Evolutionary conservation across 2,797 vertebrate genomes (phyloP).

Genomic region (Aulostomus chinensis): DNA sequence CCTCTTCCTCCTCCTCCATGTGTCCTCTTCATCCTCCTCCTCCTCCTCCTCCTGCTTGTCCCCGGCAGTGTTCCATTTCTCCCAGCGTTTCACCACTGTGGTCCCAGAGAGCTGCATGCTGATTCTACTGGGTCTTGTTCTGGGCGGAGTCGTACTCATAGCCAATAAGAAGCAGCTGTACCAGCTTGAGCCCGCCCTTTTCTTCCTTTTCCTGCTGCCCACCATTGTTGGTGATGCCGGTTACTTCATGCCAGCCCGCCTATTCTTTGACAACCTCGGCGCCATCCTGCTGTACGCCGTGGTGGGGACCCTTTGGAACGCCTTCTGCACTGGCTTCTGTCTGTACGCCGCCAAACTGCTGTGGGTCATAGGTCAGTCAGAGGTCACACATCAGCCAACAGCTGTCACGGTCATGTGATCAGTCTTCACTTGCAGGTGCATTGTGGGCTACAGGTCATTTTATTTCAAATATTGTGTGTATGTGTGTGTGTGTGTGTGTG

Average conservation of each 20-base stretch:
- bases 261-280: constrained; percentile 95
- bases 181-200: constrained; percentile 93
- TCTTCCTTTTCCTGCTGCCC: constrained; percentile 95
- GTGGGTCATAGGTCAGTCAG: constrained; percentile 87
- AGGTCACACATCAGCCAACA: too few relatives aligned
- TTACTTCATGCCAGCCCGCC: constrained; percentile 94
- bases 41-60: neutral
- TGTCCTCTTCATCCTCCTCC: too few relatives aligned
- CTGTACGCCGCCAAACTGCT: constrained; percentile 87
- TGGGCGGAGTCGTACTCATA: constrained; percentile 90
- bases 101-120: constrained; percentile 95
- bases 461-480: constrained; percentile 4
- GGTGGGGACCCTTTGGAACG: constrained; percentile 95
- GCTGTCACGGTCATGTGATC: neutral
- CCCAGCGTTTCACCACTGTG: constrained; percentile 90
- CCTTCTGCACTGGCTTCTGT: constrained; percentile 89
- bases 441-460: too few relatives aligned
- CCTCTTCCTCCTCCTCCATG: neutral
- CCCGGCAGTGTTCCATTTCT: constrained; percentile 89
- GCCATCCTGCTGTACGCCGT: constrained; percentile 93
- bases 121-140: constrained; percentile 90
- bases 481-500: constrained; percentile 23
- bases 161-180: constrained; percentile 93
- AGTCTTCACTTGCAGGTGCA: too few relatives aligned
- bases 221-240: constrained; percentile 94